Evolutionary conservation across 2,797 vertebrate genomes (phyloP).

Genomic region (Loris lydekkerianus): DNA sequence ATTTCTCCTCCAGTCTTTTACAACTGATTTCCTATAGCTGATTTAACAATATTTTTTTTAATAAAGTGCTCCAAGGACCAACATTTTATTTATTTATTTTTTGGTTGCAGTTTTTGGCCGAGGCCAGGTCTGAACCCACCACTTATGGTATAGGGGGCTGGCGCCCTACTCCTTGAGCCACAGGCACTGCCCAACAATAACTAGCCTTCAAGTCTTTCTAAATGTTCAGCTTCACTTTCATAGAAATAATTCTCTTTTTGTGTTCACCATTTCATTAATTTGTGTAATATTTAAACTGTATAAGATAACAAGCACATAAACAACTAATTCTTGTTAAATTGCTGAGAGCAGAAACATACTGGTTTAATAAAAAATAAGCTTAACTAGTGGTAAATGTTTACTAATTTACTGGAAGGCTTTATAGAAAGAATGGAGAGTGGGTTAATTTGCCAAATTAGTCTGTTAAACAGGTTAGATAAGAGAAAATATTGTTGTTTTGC

Average conservation of each 20-base stretch:
- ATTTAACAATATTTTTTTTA: not conserved
- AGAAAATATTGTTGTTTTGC: not conserved
- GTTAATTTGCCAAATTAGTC: conserved; percentile 16
- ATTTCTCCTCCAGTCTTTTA: not conserved
- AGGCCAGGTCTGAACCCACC: too few relatives aligned
- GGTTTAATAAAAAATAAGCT: conserved; percentile 30
- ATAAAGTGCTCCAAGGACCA: too few relatives aligned
- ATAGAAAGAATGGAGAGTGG: not conserved
- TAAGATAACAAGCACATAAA: not conserved
- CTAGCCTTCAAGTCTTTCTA: conserved; percentile 30
- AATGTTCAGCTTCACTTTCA: not conserved
- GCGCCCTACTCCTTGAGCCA: too few relatives aligned
- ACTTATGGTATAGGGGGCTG: too few relatives aligned
- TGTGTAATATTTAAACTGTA: conserved; percentile 28
- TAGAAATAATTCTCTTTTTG: not conserved
- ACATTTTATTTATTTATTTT: too few relatives aligned
- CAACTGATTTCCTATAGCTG: not conserved
- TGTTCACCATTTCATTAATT: not conserved
- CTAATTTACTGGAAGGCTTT: conserved; percentile 20
- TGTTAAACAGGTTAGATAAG: not conserved
- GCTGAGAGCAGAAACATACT: not conserved
- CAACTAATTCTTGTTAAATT: not conserved
- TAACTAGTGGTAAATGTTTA: not conserved
- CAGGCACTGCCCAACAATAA: not conserved
- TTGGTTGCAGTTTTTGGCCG: too few relatives aligned